Base-by-base conservation (phyloP, 92 coral and sea anemone species). In the Heteractis magnifica region DNA sequence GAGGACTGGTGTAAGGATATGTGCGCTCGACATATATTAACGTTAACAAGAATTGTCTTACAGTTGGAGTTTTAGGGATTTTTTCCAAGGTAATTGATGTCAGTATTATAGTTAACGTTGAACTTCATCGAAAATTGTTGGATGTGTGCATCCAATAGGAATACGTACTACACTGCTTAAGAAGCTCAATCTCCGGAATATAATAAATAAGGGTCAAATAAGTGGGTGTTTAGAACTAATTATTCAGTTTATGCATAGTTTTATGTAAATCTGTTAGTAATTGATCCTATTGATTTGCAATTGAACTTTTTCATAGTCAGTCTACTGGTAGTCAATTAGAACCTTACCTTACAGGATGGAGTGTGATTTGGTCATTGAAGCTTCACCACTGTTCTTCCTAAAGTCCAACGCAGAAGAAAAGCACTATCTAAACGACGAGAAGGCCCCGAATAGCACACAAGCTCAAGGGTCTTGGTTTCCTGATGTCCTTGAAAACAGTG, bases 311-410 rank as follows among this genome's bases (percentile, higher is more conserved):
- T 64, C 71, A 58, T 34, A 34, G 44, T 12, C 58, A 8, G 10
- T 53, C 10, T 53, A 53, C 10, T 12, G 71, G 20, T 7, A 64
- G 9, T 4, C 26, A 19, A 64, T 19, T 58, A 64, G 23, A 8
- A 64, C 71, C n/a, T 18, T 64, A 16, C 2, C 20, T 64, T 12
- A 53, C 56, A 56, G 48, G 21, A 83, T 83, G 86, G 81, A 56
- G n/a, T 68, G 48, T 20, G 74, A 75, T 34, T 44, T 76, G n/a
- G 75, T 84, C 48, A 51, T 84, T 9, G 50, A 62, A 20, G 71
- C 82, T 12, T 52, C 87, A 62, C 71, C 82, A 19, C 65, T 84
- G 60, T 84, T 84, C 44, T 6, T 84, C 56, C 48, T 77, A n/a
- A 20, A 79, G 4, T 84, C 87, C 18, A 23, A 16, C 3, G 75